Base-by-base conservation (phyloP, 2,113 vertebrate genomes). In the Thamnaconus septentrionalis region DNA sequence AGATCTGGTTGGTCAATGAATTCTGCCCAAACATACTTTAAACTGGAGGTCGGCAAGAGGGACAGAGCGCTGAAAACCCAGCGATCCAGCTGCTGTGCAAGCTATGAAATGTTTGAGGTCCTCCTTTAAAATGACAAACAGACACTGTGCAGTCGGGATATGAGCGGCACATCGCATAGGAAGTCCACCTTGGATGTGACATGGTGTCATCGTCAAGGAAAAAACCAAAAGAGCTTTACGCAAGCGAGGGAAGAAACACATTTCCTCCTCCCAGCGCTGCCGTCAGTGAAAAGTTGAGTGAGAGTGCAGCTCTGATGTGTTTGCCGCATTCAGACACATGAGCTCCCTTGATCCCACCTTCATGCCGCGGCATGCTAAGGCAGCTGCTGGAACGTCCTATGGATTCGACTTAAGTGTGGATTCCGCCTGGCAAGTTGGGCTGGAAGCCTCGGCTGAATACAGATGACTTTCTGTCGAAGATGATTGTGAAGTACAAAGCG, bases 281-380 rank as follows among this genome's bases (percentile, higher is more conserved):
- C 53, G 49, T 71, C 83, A 62, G 61, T 71, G 64, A 67, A 54
- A 64, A 55, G 75, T 68, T 78, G 73, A 80, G 73, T 69, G 66
- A 69, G 59, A 58, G 50, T 70, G 71, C 41, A 41, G 42, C 79
- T 80, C 68, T 80, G 79, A 78, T 75, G 63, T 75, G 18, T 31
- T 31, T 2, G 53, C 53, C 42, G 43, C 56, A 39, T 46, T 85
- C 71, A 63, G 59, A 76, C 5, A 11, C 59, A 62, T 76, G 65
- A 82, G 54, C 79, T 73, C 64, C 56, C 56, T 69, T 78, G 73
- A 86, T 79, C 79, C 59, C 52, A 49, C 41, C 55, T 42, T 70
- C 64, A 68, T 53, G 82, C 56, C 40, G 58, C 61, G 8, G 73
- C 64, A 75, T 71, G 65, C 51, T 71, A 81, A 83, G 56, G 4